Conservation (phyloP, 2,888 invertebrate species). For the Volucella zonaria region DNA sequence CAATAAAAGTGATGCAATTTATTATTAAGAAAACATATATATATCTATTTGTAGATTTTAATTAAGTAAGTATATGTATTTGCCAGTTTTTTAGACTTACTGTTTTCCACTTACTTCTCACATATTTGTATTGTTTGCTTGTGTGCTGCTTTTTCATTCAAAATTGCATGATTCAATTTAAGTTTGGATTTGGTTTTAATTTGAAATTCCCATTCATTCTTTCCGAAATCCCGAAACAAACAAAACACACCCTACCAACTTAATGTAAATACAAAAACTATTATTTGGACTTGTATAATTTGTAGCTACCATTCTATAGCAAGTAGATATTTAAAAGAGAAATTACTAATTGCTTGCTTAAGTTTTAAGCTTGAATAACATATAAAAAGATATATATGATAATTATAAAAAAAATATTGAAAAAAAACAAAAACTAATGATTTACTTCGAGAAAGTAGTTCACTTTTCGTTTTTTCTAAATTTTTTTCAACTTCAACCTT, state of each 20-base stretch:
- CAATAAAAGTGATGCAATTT: neutral
- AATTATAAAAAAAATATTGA: conserved; percentile 17
- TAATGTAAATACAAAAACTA: conserved; percentile 68
- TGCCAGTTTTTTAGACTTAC: neutral
- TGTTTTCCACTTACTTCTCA: neutral
- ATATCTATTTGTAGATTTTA: conserved; percentile 8
- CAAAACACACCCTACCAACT: conserved; percentile 42
- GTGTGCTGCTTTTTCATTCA: conserved; percentile 49
- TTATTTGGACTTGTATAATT: conserved; percentile 45
- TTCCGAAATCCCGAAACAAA: neutral
- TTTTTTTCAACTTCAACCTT: conserved; percentile 37
- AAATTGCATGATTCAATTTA: conserved; percentile 30
- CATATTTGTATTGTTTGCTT: conserved; percentile 33
- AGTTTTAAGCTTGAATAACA: conserved; percentile 20
- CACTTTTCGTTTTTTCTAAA: conserved; percentile 39
- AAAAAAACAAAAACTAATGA: neutral
- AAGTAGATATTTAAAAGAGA: conserved; percentile 20
- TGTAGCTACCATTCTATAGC: conserved; percentile 22
- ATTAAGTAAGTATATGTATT: conserved; percentile 38
- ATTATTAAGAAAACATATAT: neutral
- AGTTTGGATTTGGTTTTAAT: conserved; percentile 27
- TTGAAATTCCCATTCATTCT: conserved; percentile 16
- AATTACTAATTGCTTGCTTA: conserved; percentile 59
- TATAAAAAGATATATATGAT: conserved; percentile 15
- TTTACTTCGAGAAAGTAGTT: conserved; percentile 22